Evolutionary conservation across 2,888 invertebrate species (phyloP).

Genomic region (Mimumesa dahlbomi): DNA sequence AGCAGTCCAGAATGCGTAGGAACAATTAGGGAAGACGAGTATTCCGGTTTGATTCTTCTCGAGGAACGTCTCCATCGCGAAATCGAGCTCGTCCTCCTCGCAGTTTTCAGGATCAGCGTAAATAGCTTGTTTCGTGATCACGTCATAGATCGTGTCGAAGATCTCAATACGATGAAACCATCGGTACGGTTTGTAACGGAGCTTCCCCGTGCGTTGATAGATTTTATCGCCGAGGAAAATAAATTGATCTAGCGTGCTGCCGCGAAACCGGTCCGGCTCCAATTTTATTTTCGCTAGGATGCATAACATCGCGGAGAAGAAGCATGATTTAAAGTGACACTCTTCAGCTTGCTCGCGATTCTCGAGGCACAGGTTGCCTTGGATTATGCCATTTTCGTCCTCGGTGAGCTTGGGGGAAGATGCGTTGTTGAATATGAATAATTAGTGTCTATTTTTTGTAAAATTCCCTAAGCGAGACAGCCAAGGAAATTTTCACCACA

Average conservation of each 20-base stretch:
- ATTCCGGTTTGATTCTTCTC: slow-evolving; percentile 70
- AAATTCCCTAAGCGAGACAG: too few relatives aligned
- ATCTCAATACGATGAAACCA: slow-evolving; percentile 71
- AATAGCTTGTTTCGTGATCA: slow-evolving; percentile 68
- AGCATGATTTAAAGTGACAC: slow-evolving; percentile 72
- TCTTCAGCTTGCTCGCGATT: slow-evolving; percentile 57
- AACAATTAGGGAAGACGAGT: slow-evolving; percentile 67
- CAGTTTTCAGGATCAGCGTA: slow-evolving; percentile 70
- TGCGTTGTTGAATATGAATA: too few relatives aligned
- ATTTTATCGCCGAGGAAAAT: slow-evolving; percentile 68
- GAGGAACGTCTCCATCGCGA: slow-evolving; percentile 58
- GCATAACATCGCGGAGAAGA: slow-evolving; percentile 71
- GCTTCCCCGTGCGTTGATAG: slow-evolving; percentile 60
- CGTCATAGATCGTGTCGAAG: slow-evolving; percentile 63
- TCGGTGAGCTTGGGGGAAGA: slow-evolving; percentile 47
- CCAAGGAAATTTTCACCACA: too few relatives aligned
- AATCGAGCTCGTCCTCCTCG: slow-evolving; percentile 58
- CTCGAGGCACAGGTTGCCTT: slow-evolving; percentile 60
- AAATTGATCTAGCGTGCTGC: slow-evolving; percentile 68
- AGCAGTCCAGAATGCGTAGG: slow-evolving; percentile 73
- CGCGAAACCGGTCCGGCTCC: slow-evolving; percentile 61
- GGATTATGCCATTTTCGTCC: slow-evolving; percentile 64
- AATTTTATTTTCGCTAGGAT: slow-evolving; percentile 70
- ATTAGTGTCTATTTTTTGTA: too few relatives aligned
- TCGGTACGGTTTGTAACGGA: slow-evolving; percentile 67